A percentile compares a stretch with the other conserved stretches of the same genome.
phyloP scores from a whole-genome alignment of 2,113 vertebrate genomes.

The Dromaius novaehollandiae region DNA sequence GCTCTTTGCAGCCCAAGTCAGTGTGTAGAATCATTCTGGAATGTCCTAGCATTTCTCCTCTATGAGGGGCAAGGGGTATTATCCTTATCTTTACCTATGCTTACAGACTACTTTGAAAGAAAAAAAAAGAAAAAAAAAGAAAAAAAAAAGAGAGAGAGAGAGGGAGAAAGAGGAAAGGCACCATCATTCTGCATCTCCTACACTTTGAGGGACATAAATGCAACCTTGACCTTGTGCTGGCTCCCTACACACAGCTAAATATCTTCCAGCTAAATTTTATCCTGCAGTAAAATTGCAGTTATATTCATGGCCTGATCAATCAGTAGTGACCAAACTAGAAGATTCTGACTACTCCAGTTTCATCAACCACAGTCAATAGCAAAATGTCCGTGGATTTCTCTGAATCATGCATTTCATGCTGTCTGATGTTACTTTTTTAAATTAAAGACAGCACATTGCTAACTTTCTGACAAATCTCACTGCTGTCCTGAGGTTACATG shows the following conservation, averaged over 20 bases:
- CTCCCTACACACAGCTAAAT: background rate
- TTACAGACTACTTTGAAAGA: background rate
- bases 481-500: constrained; percentile 62
- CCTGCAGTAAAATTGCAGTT: background rate
- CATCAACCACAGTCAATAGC: constrained; percentile 9
- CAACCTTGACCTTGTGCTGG: background rate
- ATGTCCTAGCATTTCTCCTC: background rate
- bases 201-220: background rate
- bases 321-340: background rate
- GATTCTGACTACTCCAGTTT: background rate
- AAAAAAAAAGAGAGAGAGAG: too few species aligned
- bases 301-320: constrained; percentile 1
- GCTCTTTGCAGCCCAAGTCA: background rate
- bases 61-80: background rate
- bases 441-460: constrained; percentile 10
- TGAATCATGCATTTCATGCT: constrained; percentile 38
- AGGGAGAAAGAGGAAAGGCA: background rate
- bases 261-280: background rate
- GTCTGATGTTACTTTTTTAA: constrained; percentile 43
- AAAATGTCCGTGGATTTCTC: constrained; percentile 34
- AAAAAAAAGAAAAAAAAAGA: background rate
- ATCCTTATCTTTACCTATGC: background rate
- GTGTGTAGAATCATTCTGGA: background rate
- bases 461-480: constrained; percentile 52
- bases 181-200: background rate